Percentiles rank a stretch among this genome's conserved stretches.
phyloP scores from a whole-genome alignment of 92 coral and sea anemone genomes.

The Phenganax stokvisi region DNA sequence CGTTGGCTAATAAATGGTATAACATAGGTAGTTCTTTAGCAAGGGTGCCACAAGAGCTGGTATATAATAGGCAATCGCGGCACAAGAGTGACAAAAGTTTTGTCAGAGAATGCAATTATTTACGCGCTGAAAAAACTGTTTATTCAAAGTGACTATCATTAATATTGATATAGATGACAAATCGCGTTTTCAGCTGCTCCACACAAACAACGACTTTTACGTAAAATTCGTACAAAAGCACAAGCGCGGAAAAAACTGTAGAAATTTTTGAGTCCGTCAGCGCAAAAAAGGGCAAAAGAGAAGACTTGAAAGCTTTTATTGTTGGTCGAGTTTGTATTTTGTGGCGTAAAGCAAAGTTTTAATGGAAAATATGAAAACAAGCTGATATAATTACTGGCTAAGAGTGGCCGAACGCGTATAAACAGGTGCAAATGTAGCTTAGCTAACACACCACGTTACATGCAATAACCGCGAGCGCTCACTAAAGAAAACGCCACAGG shows the following conservation, averaged over 20 bases:
- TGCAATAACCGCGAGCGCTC: not conserved
- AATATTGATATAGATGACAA: conserved; percentile 23
- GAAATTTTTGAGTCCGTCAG: not conserved
- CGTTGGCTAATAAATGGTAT: not conserved
- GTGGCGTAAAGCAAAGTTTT: not conserved
- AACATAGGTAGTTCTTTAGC: not conserved
- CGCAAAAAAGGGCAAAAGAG: not conserved
- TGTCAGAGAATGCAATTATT: conserved; percentile 13
- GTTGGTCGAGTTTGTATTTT: not conserved
- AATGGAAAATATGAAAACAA: not conserved
- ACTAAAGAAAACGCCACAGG: not conserved
- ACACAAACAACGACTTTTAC: conserved; percentile 33
- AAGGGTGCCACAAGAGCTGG: not conserved
- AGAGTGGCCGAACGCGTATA: conserved; percentile 18
- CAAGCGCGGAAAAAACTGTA: not conserved
- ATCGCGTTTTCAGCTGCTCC: conserved; percentile 37
- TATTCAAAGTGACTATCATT: conserved; percentile 10
- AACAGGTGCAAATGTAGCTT: conserved; percentile 1
- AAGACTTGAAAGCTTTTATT: too few species aligned
- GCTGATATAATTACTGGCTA: conserved; percentile 8
- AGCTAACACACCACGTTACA: not conserved
- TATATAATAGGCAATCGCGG: not conserved
- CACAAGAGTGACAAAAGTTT: not conserved
- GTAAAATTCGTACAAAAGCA: not conserved
- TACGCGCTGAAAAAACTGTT: conserved; percentile 10